phyloP scores from a whole-genome alignment of 1,140 invertebrate species.

The Meloidogyne hapla region DNA sequence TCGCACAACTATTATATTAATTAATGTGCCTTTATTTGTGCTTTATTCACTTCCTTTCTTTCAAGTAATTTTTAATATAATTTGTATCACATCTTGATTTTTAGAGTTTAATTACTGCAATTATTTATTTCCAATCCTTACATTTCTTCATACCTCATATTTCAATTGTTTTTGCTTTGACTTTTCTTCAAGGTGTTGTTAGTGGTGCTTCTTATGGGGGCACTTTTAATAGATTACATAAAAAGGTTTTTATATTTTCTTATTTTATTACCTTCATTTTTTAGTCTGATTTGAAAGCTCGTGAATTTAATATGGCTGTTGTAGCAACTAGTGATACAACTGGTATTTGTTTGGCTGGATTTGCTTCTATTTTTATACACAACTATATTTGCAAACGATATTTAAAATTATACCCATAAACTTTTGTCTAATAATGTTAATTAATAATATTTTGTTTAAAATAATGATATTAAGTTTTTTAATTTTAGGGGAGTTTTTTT shows the following conservation, averaged over 20 bases:
- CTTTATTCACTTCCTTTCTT: conserved; percentile 77
- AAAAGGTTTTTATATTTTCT: background rate
- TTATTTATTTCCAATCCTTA: background rate
- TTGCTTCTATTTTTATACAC: conserved; percentile 42
- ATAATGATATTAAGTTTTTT: too few species aligned
- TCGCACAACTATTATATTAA: conserved; percentile 77
- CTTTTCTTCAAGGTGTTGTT: background rate
- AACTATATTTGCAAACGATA: conserved; percentile 44
- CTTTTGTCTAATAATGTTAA: too few species aligned
- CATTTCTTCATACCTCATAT: conserved; percentile 2
- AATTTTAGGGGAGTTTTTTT: too few species aligned
- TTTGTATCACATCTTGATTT: background rate
- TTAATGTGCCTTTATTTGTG: conserved; percentile 70
- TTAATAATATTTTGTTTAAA: too few species aligned
- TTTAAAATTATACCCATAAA: background rate
- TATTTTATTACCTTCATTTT: too few species aligned
- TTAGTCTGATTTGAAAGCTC: background rate
- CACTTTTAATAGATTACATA: background rate
- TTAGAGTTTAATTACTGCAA: background rate
- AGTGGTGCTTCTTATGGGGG: background rate
- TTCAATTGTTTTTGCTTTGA: background rate
- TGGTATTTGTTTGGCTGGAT: conserved; percentile 49
- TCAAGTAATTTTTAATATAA: background rate
- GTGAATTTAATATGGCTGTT: conserved; percentile 49
- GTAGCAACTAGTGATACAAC: conserved; percentile 45